Evolutionary conservation across 2,888 invertebrate genomes (phyloP), one percentile per base, ranked within the genome.

Genomic region (Cephus runcator): DNA sequence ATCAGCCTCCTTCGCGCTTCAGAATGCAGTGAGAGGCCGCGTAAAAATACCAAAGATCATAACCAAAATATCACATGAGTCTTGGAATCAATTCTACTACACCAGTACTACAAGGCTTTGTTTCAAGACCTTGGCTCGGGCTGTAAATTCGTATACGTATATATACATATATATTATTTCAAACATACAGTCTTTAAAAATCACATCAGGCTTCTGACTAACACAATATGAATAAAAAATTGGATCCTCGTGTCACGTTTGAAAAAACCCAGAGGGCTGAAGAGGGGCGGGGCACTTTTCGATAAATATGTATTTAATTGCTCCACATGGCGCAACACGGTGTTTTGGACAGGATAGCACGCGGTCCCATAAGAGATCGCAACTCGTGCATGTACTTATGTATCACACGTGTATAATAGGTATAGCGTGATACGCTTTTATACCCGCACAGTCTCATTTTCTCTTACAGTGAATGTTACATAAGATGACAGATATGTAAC

Each of bases 281-380:
- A 71, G 71, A 31, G 71, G 71, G 71, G 71, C 71, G 71, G 71
- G 31, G 33, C 33, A 71, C 71, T 23, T 12, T 15, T 71, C 31
- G 33, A 71, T 71, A 71, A 31, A 34, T 71, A 34, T 71, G 31
- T 71, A 34, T 71, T 71, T 71, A 71, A 71, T 31, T 71, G 71
- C 71, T 71, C 71, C 71, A 71, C 71, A 71, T 71, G 71, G 31
- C 71, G 71, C 71, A 71, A 71, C 71, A 71, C 71, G 33, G 31
- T 71, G 71, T 31, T 71, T 71, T 71, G 71, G 71, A 31, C 12
- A 34, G 71, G 71, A 34, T 15, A 34, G 71, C 33, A 56, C 56
- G 56, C 23, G 56, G 56, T 56, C 56, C 4, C 23, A 23, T 23
- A 23, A 56, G 56, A 56, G 56, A 23, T 56, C 56, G 71, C 9